Base-by-base conservation (phyloP, 1,140 invertebrate species). In the Drosophila biarmipes region DNA sequence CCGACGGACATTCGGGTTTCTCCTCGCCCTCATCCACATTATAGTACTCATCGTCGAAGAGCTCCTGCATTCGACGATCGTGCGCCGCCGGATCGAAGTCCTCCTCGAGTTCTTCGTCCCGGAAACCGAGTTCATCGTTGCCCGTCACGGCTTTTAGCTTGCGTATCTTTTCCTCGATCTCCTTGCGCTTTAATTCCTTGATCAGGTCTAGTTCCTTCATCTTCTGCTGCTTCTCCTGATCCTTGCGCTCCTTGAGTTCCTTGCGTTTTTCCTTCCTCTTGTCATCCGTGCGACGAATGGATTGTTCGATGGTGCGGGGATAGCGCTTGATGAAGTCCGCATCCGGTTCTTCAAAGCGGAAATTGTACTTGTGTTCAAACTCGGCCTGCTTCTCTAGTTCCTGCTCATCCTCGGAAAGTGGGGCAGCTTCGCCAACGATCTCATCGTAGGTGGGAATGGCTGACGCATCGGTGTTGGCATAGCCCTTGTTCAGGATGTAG, bases 281-380 rank as follows among this genome's bases (percentile, higher is more conserved):
- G 34, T 95, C 95, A 90, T 98, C 96, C 80, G 96, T 96, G 24
- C 94, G 94, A 31, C 98, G 94, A 55, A 99, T 92, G 4, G 97
- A 96, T 92, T 96, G 95, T 69, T 96, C 95, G 74, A 99, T 94
- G 0, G 96, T 98, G 78, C 98, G 94, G 1, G 98, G 98, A 94
- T 97, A 99, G 15, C 96, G 93, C 93, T 98, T 98, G 17, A 98
- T 94, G 93, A 98, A 98, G 80, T 99, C 97, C 52, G 96, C 94
- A 93, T 99, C 98, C 0, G 98, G 98, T 92, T 99, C 98, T 93
- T 99, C 98, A 93, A 96, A 99, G 77, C 98, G 94, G 92, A 98
- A 99, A 93, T 99, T 99, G 90, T 96, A 99, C 87, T 99, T 98
- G 34, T 97, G 94, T 89, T 99, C 98, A 94, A 99, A 99, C 92